Percentiles rank a stretch among this genome's conserved stretches.
These are phyloP conservation scores for Synergus umbraculus DNA, from an alignment of 2,888 invertebrate genomes.

Conservation along the genomic window DNA sequence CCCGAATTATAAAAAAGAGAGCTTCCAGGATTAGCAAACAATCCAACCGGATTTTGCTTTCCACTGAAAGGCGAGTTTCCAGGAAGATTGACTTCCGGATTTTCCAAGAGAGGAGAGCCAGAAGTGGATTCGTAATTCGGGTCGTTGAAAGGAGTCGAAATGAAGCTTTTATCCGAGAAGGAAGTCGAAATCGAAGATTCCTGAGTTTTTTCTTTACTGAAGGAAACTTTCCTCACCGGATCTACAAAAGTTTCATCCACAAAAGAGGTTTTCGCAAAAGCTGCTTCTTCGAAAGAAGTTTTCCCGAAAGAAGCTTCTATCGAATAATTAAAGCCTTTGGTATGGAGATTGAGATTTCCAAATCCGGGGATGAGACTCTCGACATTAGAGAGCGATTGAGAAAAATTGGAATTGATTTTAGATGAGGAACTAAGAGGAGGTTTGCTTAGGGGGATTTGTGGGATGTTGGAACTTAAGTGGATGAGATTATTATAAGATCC, in stretches of 20 bases:
- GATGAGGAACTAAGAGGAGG: conserved; percentile 6
- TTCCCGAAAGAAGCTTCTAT: neutral
- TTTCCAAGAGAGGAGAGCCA: neutral
- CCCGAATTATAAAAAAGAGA: conserved; percentile 62
- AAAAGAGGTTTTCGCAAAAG: neutral
- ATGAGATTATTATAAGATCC: conserved; percentile 44
- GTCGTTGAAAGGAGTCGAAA: neutral
- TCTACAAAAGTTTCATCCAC: neutral
- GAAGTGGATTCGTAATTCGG: neutral
- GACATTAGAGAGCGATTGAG: conserved; percentile 46
- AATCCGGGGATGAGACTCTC: conserved; percentile 51
- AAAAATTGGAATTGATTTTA: conserved; percentile 48
- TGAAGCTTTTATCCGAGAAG: neutral
- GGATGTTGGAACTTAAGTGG: neutral
- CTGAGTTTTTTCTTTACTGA: neutral
- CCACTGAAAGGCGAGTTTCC: neutral
- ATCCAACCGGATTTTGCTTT: neutral
- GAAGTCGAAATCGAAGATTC: conserved; percentile 5
- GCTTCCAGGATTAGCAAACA: neutral
- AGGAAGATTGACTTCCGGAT: neutral
- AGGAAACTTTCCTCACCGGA: neutral
- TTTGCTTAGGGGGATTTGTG: neutral
- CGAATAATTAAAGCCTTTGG: neutral
- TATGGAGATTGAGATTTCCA: conserved; percentile 39
- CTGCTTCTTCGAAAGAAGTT: neutral